Evolutionary conservation across 2,797 vertebrate genomes (phyloP).

Genomic region (Enteromius afrohamiltoni): DNA sequence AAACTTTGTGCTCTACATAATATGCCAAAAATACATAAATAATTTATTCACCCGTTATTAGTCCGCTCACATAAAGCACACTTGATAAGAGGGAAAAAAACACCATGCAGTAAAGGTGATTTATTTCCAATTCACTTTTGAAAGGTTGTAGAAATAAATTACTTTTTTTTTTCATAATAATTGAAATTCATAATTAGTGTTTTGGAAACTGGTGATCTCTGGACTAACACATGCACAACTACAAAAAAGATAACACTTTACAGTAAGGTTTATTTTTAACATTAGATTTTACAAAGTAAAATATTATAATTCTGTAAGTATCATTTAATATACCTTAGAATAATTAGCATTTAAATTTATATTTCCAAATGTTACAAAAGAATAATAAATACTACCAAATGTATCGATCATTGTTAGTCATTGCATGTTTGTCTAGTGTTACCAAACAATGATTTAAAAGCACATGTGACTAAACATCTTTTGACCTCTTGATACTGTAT

Average conservation of each 20-base stretch:
- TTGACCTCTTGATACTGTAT: background rate
- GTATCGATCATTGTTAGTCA: background rate
- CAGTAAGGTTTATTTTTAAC: background rate
- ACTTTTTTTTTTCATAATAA: background rate
- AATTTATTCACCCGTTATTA: constrained; percentile 29
- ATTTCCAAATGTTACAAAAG: background rate
- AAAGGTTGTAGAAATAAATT: background rate
- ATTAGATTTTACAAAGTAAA: too few relatives aligned
- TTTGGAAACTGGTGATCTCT: background rate
- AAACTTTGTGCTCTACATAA: background rate
- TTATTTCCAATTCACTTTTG: background rate
- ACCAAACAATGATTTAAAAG: background rate
- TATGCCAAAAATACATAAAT: background rate
- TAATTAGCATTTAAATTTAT: background rate
- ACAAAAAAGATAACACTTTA: background rate
- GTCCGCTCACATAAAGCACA: constrained; percentile 9
- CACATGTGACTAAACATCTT: background rate
- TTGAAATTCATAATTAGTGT: background rate
- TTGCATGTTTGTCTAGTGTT: background rate
- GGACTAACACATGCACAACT: background rate
- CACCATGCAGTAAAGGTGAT: background rate
- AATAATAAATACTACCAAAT: background rate
- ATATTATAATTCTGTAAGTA: background rate
- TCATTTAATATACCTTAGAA: background rate
- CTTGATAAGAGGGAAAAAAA: background rate